These are phyloP conservation scores for Pyralis farinalis DNA, from an alignment of 2,888 invertebrate genomes.

Conservation along the genomic window DNA sequence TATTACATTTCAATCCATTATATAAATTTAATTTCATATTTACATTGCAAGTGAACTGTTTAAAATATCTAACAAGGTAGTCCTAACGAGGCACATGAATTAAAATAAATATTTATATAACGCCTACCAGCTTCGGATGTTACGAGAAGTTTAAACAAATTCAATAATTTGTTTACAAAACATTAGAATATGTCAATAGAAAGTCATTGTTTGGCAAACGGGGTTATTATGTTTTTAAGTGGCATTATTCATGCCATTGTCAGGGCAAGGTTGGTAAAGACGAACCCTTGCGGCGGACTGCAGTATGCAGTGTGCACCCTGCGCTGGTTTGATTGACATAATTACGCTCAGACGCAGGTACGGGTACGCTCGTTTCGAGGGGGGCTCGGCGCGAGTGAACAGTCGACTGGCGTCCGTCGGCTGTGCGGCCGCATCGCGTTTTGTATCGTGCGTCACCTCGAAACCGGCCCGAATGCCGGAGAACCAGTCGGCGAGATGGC, in stretches of 20 bases:
- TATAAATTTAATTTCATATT: neutral
- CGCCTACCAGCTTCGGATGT: neutral
- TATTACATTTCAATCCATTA: no score
- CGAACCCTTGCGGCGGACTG: conserved; percentile 13
- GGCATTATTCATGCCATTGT: conserved; percentile 39
- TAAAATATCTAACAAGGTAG: no score
- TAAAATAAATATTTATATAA: neutral
- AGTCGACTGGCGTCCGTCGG: conserved; percentile 56
- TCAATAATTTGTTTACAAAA: conserved; percentile 18
- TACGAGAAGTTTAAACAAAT: neutral
- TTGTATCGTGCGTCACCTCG: conserved; percentile 9
- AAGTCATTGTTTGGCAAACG: conserved; percentile 17
- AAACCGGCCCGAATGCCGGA: conserved; percentile 59
- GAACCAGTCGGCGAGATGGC: conserved; percentile 70
- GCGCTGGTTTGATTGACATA: conserved; percentile 59
- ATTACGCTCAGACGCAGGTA: conserved; percentile 58
- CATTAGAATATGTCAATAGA: conserved; percentile 14
- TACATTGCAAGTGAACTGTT: no score
- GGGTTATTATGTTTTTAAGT: conserved; percentile 15
- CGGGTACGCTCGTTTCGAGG: conserved; percentile 19
- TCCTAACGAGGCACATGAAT: no score
- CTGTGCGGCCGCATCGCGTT: conserved; percentile 40
- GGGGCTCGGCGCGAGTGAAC: conserved; percentile 23
- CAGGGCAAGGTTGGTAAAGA: conserved; percentile 36
- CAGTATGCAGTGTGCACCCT: conserved; percentile 33